Evolutionary conservation across 2,888 invertebrate genomes (phyloP).

Genomic region (Melolontha melolontha): DNA sequence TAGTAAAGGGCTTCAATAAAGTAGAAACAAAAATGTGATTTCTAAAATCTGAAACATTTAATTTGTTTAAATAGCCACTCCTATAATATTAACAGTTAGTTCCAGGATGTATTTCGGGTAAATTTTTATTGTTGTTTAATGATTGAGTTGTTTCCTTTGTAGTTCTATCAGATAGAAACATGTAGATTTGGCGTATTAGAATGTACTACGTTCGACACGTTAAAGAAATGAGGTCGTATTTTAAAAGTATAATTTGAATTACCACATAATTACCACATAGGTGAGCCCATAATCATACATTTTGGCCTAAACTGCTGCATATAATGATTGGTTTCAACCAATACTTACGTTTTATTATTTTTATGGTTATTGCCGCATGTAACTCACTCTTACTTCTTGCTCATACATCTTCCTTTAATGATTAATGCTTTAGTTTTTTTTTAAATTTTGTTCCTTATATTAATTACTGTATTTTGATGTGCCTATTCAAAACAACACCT

Average conservation of each 20-base stretch:
- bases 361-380: constrained; percentile 28
- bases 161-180: background rate
- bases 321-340: constrained; percentile 39
- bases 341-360: constrained; percentile 41
- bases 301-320: constrained; percentile 40
- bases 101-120: no score
- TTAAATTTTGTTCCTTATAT: background rate
- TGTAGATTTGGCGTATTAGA: constrained; percentile 14
- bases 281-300: constrained; percentile 43
- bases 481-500: no score
- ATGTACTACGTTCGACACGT: constrained; percentile 24
- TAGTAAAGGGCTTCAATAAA: no score
- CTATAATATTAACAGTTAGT: no score
- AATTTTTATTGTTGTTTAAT: background rate
- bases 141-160: background rate
- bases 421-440: constrained; percentile 1
- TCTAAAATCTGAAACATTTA: no score
- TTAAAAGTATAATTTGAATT: constrained; percentile 45
- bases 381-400: constrained; percentile 4
- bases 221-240: constrained; percentile 41
- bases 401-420: background rate
- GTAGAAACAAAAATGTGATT: no score
- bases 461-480: no score
- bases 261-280: constrained; percentile 45
- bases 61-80: no score